Conservation (phyloP, 1,140 invertebrate species). For the Monochamus saltuarius region DNA sequence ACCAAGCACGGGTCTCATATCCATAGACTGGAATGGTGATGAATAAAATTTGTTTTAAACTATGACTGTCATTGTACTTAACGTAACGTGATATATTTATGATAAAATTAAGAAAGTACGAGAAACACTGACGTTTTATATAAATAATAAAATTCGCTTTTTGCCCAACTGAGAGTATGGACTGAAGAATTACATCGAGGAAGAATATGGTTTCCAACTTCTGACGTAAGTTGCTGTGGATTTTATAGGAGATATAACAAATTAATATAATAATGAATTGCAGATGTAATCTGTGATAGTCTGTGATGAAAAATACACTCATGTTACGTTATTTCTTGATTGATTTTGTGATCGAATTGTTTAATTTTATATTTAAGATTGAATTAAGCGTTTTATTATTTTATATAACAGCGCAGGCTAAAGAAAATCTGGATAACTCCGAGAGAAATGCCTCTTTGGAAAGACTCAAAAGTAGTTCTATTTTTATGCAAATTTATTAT, state of each 20-base stretch:
- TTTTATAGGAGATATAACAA: conserved; percentile 28
- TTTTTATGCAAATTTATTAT: too few relatives aligned
- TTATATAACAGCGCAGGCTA: too few relatives aligned
- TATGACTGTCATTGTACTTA: conserved; percentile 14
- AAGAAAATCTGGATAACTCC: too few relatives aligned
- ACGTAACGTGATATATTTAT: conserved; percentile 13
- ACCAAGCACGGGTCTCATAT: too few relatives aligned
- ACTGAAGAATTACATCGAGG: conserved; percentile 37
- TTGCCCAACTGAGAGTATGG: conserved; percentile 20
- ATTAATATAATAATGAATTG: conserved; percentile 37
- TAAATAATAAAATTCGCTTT: neutral
- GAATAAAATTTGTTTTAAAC: conserved; percentile 5
- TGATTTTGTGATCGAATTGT: conserved; percentile 3
- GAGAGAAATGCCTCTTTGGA: too few relatives aligned
- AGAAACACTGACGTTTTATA: conserved; percentile 1
- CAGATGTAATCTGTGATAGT: conserved; percentile 52
- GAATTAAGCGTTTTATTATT: too few relatives aligned
- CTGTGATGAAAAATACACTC: conserved; percentile 46
- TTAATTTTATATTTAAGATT: neutral
- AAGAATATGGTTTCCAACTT: conserved; percentile 32
- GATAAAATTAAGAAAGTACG: neutral
- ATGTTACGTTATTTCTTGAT: conserved; percentile 17
- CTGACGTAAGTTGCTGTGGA: conserved; percentile 9
- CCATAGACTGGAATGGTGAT: neutral
- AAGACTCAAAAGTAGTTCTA: too few relatives aligned